phyloP scores from a whole-genome alignment of 2,113 vertebrate species.

The Vidua macroura region DNA sequence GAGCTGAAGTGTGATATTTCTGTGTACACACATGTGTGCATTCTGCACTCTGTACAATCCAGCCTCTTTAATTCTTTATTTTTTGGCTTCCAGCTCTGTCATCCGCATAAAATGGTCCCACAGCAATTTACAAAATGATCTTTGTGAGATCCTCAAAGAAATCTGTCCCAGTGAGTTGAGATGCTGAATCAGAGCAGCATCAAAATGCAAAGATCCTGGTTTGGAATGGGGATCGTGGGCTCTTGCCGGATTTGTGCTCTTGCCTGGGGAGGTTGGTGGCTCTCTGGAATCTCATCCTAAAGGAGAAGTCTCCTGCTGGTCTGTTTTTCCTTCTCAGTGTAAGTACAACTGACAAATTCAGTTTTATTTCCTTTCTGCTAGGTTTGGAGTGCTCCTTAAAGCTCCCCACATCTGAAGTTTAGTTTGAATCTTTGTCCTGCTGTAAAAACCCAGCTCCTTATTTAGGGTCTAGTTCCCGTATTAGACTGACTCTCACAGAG shows the following conservation, averaged over 20 bases:
- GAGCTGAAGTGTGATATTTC: not conserved
- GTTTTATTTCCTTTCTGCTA: not conserved
- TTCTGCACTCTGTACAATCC: not conserved
- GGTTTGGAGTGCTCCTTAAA: not conserved
- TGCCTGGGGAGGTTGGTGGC: not conserved
- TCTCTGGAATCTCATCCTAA: not conserved
- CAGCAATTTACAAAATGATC: not conserved
- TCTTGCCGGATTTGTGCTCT: not conserved
- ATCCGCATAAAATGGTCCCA: not conserved
- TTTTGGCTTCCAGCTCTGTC: not conserved
- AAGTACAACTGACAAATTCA: not conserved
- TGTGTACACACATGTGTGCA: too few relatives aligned
- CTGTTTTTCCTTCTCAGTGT: not conserved
- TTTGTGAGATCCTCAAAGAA: not conserved
- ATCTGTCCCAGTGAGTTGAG: not conserved
- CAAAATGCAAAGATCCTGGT: not conserved
- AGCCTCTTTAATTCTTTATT: not conserved
- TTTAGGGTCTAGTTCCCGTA: not conserved
- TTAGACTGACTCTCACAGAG: not conserved
- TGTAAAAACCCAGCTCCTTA: not conserved
- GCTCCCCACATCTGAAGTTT: not conserved
- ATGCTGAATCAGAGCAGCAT: not conserved
- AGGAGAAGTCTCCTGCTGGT: not conserved
- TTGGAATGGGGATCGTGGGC: not conserved
- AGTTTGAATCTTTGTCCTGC: not conserved